Conservation (phyloP, 2,797 vertebrate species). For the Eospalax fontanierii region DNA sequence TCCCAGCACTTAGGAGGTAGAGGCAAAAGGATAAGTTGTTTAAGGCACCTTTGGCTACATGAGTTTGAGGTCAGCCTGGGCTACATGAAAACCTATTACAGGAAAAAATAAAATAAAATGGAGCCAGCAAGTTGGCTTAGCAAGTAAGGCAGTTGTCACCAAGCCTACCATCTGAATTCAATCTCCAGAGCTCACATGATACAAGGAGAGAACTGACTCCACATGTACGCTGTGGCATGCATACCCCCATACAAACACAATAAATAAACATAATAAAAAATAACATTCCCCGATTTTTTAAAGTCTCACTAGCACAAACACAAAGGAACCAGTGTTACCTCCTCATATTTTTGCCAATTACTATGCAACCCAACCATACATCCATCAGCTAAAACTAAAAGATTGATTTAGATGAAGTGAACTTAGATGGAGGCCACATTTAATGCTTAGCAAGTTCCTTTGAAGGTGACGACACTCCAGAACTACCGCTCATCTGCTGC, state of each 20-base stretch:
- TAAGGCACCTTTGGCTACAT: neutral
- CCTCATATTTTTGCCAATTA: slow-evolving; percentile 17
- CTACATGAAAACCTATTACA: neutral
- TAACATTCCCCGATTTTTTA: too few relatives aligned
- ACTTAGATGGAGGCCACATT: slow-evolving; percentile 18
- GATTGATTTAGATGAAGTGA: neutral
- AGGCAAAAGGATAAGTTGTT: neutral
- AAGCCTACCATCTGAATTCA: neutral
- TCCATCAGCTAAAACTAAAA: too few relatives aligned
- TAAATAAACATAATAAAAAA: neutral
- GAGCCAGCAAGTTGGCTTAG: neutral
- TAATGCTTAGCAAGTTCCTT: neutral
- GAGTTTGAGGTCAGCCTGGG: neutral
- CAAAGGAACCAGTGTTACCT: neutral
- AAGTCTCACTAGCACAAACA: neutral
- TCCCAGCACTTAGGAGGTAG: neutral
- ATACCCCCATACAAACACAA: neutral
- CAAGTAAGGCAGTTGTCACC: neutral
- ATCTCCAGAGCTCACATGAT: neutral
- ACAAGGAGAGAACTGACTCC: neutral
- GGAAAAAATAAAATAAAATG: neutral
- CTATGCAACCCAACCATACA: too few relatives aligned
- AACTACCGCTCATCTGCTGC: too few relatives aligned
- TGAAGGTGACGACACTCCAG: neutral
- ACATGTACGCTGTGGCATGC: neutral